These are phyloP conservation scores for human (Homo sapiens) DNA, from an alignment of 2,113 vertebrate species.

Conservation along the genomic window GRCh38 chr18:78705001-78705500, in stretches of 20 bases:
- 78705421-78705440: neutral
- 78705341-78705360: accelerated
- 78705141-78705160: neutral
- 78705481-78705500: too few species aligned
- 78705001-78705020: accelerated
- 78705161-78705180: accelerated
- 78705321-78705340: too few species aligned
- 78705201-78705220: accelerated
- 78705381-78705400: accelerated
- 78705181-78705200: accelerated
- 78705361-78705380: neutral
- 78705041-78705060: accelerated
- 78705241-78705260: accelerated
- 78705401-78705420: accelerated
- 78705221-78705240: accelerated
- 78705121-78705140: accelerated
- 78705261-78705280: accelerated
- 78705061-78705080: accelerated
- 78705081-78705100: accelerated
- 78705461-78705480: accelerated
- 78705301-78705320: neutral
- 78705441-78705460: neutral
- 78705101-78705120: too few species aligned
- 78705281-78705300: accelerated
- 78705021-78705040: accelerated